A percentile compares a stretch with the other conserved stretches of the same genome.
These are phyloP conservation scores for Selenia dentaria DNA, from an alignment of 2,888 invertebrate genomes.

Conservation along the genomic window DNA sequence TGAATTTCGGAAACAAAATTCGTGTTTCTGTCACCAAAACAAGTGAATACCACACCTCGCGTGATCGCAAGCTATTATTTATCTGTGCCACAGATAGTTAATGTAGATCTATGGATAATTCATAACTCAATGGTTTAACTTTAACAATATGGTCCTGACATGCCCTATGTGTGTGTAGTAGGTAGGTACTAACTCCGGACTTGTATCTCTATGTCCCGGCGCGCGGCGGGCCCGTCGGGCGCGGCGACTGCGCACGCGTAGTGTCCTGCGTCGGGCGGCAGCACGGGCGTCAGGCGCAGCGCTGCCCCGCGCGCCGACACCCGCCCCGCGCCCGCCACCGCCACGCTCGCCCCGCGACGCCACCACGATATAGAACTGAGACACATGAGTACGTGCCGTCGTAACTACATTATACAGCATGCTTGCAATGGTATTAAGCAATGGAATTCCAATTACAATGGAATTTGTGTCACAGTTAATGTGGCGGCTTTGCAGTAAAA, in stretches of 20 bases:
- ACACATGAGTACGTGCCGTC: neutral
- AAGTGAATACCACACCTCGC: too few relatives aligned
- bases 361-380: constrained; percentile 73
- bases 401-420: neutral
- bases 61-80: too few relatives aligned
- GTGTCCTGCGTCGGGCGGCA: constrained; percentile 87
- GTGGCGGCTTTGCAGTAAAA: too few relatives aligned
- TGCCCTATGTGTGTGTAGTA: neutral
- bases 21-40: too few relatives aligned
- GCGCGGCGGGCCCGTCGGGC: constrained; percentile 88
- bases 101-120: too few relatives aligned
- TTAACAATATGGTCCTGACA: too few relatives aligned
- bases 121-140: too few relatives aligned
- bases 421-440: too few relatives aligned
- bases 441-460: too few relatives aligned
- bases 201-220: constrained; percentile 88
- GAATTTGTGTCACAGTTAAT: too few relatives aligned
- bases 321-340: constrained; percentile 67
- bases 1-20: too few relatives aligned
- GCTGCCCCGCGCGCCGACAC: constrained; percentile 65
- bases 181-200: constrained; percentile 86
- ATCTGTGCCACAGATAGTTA: too few relatives aligned
- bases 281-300: constrained; percentile 63
- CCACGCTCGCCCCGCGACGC: constrained; percentile 81
- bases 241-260: constrained; percentile 91